These are phyloP conservation scores for Caretta caretta DNA, from an alignment of 2,113 vertebrate genomes.

Conservation along the genomic window DNA sequence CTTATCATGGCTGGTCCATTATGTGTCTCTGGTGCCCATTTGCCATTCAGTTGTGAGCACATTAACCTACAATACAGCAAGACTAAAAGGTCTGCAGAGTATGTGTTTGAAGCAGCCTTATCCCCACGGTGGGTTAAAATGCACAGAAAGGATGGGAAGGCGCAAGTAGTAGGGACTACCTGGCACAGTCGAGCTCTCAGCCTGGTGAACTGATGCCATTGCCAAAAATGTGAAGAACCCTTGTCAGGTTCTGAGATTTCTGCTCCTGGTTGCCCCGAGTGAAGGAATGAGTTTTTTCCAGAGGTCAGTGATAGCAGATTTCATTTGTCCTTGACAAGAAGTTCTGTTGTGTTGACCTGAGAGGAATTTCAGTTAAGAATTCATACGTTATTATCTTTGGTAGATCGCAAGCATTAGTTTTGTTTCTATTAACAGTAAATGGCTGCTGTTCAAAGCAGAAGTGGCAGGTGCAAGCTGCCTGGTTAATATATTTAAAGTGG, in stretches of 20 bases:
- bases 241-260: background rate
- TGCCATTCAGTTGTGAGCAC: background rate
- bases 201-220: background rate
- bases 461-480: background rate
- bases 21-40: background rate
- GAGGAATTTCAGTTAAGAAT: background rate
- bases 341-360: background rate
- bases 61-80: background rate
- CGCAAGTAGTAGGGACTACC: background rate
- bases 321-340: background rate
- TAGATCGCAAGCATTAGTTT: background rate
- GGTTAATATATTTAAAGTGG: background rate
- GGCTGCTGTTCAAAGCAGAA: background rate
- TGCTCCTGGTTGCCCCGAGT: background rate
- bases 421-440: background rate
- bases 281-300: background rate
- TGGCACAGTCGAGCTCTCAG: background rate
- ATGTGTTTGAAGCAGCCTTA: background rate
- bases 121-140: background rate
- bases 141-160: background rate
- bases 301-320: background rate
- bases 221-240: slow-evolving; percentile 13
- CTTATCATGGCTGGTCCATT: background rate
- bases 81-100: background rate
- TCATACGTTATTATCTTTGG: background rate